Evolutionary conservation across 1,140 invertebrate species (phyloP).

Genomic region (Brachionus rotundiformis): DNA sequence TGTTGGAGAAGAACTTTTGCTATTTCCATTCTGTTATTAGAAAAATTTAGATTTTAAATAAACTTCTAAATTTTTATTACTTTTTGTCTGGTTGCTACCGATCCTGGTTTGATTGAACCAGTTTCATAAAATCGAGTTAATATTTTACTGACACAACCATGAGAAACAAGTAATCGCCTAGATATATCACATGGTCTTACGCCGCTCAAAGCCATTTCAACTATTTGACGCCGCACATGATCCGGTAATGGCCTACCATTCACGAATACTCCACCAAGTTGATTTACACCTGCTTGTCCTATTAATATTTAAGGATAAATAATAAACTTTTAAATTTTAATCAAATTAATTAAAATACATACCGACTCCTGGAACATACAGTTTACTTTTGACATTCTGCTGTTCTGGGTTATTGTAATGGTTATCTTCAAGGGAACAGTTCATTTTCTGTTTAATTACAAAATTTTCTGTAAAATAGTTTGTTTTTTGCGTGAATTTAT

Average conservation of each 20-base stretch:
- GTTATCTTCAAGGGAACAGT: conserved; percentile 30
- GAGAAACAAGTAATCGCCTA: conserved; percentile 86
- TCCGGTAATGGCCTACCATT: conserved; percentile 90
- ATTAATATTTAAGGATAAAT: too few species aligned
- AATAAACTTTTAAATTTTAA: too few species aligned
- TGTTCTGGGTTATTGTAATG: not conserved
- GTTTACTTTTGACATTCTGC: conserved; percentile 46
- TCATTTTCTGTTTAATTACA: conserved; percentile 22
- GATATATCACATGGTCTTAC: conserved; percentile 94
- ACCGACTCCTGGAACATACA: conserved; percentile 52
- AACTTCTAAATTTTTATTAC: not conserved
- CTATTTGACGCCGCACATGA: conserved; percentile 86
- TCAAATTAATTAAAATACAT: not conserved
- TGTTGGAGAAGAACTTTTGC: not conserved
- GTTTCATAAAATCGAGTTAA: conserved; percentile 93
- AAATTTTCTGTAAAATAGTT: not conserved
- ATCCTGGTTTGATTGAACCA: conserved; percentile 82
- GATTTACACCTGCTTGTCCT: conserved; percentile 72
- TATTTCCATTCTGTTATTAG: not conserved
- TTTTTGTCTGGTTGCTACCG: conserved; percentile 79
- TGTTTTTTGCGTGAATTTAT: not conserved
- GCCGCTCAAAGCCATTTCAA: conserved; percentile 81
- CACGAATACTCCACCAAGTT: conserved; percentile 91
- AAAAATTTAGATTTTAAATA: not conserved
- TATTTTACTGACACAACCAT: conserved; percentile 95